Base-by-base conservation (phyloP, 2,888 invertebrate genomes). In the Drosophila basisetae region DNA sequence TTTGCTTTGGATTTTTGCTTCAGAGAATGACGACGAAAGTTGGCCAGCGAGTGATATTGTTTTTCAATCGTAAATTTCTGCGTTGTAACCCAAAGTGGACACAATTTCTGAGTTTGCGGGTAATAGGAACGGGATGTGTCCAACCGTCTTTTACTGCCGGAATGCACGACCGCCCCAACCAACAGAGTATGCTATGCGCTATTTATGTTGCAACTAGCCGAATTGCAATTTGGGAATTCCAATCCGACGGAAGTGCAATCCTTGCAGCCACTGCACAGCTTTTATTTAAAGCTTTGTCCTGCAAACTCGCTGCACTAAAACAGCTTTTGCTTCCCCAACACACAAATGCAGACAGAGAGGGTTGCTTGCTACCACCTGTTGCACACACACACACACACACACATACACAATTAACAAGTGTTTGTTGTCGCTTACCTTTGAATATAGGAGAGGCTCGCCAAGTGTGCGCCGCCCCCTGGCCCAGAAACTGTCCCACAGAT, bases 401-500 rank as follows among this genome's bases (percentile, higher is more conserved):
- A 47, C 10, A 43, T 18, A 11, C 18, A 55, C 2, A 25, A 47
- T 47, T 7, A 25, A 9, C 35, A 37, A 39, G 59, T 64, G 63
- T 75, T 78, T 60, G 67, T 56, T 50, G 2, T 47, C 30, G 39
- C 54, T 88, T 85, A 93, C 93, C 93, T 92, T 93, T 93, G 81
- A 94, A 93, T 80, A 94, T 93, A 74, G 94, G 94, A 65, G 94
- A 93, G 60, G 93, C 91, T 54, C 93, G 89, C 93, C 93, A 94
- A 35, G 93, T 92, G 76, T 93, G 92, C 58, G 94, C 93, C 73
- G 94, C 92, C 65, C 93, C 93, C 83, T 94, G 94, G 41, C 94
- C 94, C 73, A 94, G 83, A 86, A 94, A 94, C 80, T 94, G 94
- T 10, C 94, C 94, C 68, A 94, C 88, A 37, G 94, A 92, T 80